A percentile compares a stretch with the other conserved stretches of the same genome.
Conservation (phyloP, 2,113 vertebrate species). For the Lutjanus erythropterus region DNA sequence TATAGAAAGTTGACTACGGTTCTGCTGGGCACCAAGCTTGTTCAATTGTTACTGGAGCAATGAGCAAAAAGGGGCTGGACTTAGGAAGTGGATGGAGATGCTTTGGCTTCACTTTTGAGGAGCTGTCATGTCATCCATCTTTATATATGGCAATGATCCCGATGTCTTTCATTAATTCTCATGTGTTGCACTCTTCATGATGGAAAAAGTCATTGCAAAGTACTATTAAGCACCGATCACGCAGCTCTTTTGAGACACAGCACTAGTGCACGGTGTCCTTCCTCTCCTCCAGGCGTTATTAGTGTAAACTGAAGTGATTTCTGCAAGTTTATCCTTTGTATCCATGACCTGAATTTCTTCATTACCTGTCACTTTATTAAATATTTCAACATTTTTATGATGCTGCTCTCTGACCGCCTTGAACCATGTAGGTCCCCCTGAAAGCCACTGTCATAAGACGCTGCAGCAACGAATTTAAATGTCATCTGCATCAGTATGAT, state of each 20-base stretch:
- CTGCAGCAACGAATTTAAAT: slow-evolving; percentile 15
- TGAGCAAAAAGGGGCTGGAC: too few relatives aligned
- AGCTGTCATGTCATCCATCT: too few relatives aligned
- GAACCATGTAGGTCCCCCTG: neutral
- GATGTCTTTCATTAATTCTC: neutral
- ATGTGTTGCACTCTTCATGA: neutral
- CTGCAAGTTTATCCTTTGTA: neutral
- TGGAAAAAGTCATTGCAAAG: neutral
- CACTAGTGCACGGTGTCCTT: neutral
- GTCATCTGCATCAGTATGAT: slow-evolving; percentile 2
- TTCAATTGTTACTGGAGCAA: too few relatives aligned
- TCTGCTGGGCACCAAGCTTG: too few relatives aligned
- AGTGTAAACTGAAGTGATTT: neutral
- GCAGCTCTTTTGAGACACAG: too few relatives aligned
- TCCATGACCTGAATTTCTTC: neutral
- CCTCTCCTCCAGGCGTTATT: neutral
- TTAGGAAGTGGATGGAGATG: too few relatives aligned
- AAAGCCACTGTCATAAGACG: neutral
- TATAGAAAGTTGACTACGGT: too few relatives aligned
- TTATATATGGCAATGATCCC: too few relatives aligned
- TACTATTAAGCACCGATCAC: too few relatives aligned
- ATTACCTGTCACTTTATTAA: neutral
- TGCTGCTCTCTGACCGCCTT: neutral
- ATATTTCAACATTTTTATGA: neutral
- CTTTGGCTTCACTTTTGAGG: too few relatives aligned